These are phyloP conservation scores for Cydia amplana DNA, from an alignment of 1,140 invertebrate genomes.

Conservation along the genomic window DNA sequence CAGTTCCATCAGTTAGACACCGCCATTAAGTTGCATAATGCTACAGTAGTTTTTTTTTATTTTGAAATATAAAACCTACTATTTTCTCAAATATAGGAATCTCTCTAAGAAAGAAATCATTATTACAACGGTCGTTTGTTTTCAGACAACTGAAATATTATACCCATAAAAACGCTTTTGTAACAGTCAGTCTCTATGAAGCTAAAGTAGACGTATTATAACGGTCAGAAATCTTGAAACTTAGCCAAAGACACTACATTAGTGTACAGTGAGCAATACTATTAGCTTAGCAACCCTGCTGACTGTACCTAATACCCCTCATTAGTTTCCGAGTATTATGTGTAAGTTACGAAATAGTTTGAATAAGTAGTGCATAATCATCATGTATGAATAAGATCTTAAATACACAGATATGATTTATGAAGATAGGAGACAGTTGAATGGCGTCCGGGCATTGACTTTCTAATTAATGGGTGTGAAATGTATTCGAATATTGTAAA, in stretches of 20 bases:
- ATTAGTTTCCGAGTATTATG: neutral
- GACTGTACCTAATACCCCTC: neutral
- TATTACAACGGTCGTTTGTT: neutral
- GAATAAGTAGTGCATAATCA: conserved; percentile 3
- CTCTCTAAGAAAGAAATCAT: too few species aligned
- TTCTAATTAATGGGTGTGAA: neutral
- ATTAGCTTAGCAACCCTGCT: too few species aligned
- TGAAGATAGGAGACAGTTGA: neutral
- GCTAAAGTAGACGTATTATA: neutral
- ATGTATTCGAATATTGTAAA: neutral
- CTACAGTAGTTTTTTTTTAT: too few species aligned
- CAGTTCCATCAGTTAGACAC: too few species aligned
- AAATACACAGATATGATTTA: conserved; percentile 18
- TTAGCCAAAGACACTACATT: neutral
- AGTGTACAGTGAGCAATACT: too few species aligned
- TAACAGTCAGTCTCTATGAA: neutral
- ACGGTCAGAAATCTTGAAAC: neutral
- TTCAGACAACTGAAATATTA: neutral
- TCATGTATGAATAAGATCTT: conserved; percentile 7
- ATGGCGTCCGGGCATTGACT: neutral
- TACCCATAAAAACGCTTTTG: neutral
- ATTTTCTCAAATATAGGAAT: too few species aligned
- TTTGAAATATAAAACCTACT: too few species aligned
- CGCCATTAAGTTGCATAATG: too few species aligned
- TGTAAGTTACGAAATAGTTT: neutral